phyloP scores from a whole-genome alignment of 2,888 invertebrate species.

The Latrodectus elegans region DNA sequence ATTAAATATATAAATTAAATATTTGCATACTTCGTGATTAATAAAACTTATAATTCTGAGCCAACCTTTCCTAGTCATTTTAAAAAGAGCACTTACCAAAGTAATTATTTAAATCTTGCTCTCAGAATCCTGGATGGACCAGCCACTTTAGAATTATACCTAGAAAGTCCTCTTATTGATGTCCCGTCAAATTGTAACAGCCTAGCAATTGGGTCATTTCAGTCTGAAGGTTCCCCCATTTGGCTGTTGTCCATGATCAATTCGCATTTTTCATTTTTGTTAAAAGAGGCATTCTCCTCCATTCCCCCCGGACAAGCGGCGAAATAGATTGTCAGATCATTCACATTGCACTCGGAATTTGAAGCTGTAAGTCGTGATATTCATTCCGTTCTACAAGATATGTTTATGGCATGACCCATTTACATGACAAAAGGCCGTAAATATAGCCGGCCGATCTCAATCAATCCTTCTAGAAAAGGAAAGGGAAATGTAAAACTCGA shows the following conservation, averaged over 20 bases:
- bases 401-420: conserved; percentile 5
- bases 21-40: no score
- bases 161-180: conserved; percentile 2
- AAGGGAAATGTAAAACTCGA: background rate
- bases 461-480: background rate
- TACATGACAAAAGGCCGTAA: background rate
- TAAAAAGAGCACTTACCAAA: no score
- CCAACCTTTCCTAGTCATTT: no score
- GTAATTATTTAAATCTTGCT: no score
- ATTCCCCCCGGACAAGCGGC: background rate
- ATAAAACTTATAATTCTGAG: no score
- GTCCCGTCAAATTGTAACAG: background rate
- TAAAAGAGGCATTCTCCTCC: background rate
- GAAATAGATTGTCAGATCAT: background rate
- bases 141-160: background rate
- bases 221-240: background rate
- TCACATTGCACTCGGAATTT: background rate
- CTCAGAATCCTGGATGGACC: no score
- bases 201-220: conserved; percentile 1
- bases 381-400: conserved; percentile 2
- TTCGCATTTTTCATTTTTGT: background rate
- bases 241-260: conserved; percentile 2
- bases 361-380: background rate
- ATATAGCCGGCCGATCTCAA: background rate
- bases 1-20: no score